Evolutionary conservation across 2,888 invertebrate genomes (phyloP).

Genomic region (Corythucha ciliata): DNA sequence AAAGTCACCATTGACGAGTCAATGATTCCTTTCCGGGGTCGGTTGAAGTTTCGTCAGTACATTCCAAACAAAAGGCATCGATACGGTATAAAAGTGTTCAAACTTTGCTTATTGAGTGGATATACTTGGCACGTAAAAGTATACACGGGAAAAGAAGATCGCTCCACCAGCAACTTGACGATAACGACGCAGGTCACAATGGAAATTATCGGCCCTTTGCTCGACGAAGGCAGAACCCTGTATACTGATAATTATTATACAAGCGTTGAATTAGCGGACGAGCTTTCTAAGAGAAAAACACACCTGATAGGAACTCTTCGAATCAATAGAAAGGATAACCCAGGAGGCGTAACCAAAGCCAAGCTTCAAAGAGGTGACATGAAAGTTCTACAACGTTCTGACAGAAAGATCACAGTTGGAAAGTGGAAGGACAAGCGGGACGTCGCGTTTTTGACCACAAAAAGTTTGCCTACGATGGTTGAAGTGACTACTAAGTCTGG

Average conservation of each 20-base stretch:
- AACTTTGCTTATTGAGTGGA: constrained; percentile 4
- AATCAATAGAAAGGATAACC: constrained; percentile 5
- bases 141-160: constrained; percentile 6
- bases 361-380: constrained; percentile 12
- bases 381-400: not conserved
- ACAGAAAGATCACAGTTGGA: constrained; percentile 3
- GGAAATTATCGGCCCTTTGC: constrained; percentile 11
- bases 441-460: constrained; percentile 9
- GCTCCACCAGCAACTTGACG: constrained; percentile 1
- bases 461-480: constrained; percentile 6
- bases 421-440: constrained; percentile 17
- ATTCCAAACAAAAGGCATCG: constrained; percentile 6
- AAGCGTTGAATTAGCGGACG: constrained; percentile 18
- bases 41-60: constrained; percentile 6
- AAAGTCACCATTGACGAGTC: constrained; percentile 8
- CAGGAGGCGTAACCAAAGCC: not conserved
- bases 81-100: constrained; percentile 6
- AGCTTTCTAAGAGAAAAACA: constrained; percentile 6
- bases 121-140: constrained; percentile 8
- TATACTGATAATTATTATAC: constrained; percentile 17
- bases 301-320: constrained; percentile 15
- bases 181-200: constrained; percentile 6
- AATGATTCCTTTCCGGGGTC: constrained; percentile 4
- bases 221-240: not conserved
- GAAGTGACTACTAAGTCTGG: not conserved